Percentiles rank a stretch among this genome's conserved stretches.
Conservation (phyloP, 2,797 vertebrate species). For the Hozukius guyotensis region DNA sequence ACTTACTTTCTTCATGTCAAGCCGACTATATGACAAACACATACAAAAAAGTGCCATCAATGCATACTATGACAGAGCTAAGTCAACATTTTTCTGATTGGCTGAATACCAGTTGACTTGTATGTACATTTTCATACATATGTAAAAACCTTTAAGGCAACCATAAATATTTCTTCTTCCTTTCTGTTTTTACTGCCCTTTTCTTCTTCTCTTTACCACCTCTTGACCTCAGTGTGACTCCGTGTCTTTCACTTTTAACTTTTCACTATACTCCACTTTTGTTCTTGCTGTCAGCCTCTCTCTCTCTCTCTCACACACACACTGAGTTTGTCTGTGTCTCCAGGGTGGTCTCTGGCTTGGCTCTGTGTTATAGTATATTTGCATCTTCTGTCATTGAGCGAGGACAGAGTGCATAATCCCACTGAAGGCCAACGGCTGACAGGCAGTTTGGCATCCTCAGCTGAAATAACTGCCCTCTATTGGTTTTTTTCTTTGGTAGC, state of each 20-base stretch:
- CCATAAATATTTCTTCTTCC: neutral
- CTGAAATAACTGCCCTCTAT: constrained; percentile 9
- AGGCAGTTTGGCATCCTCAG: constrained; percentile 36
- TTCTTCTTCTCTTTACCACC: neutral
- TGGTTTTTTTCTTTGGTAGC: neutral
- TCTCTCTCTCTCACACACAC: neutral
- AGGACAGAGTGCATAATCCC: constrained; percentile 43
- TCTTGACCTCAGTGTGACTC: constrained; percentile 14
- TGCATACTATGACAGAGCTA: neutral
- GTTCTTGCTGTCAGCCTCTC: constrained; percentile 9
- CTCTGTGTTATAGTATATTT: constrained; percentile 35
- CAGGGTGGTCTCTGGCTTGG: constrained; percentile 36
- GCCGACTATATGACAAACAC: neutral
- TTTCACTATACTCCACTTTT: neutral
- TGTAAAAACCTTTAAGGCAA: neutral
- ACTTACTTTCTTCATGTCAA: neutral
- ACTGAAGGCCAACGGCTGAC: constrained; percentile 33
- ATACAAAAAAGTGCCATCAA: neutral
- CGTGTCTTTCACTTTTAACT: constrained; percentile 7
- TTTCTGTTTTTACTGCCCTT: neutral
- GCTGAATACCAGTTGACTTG: neutral
- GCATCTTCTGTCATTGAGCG: constrained; percentile 51
- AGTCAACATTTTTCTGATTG: neutral
- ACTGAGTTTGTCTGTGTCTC: constrained; percentile 32
- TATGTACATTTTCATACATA: neutral